Conservation (phyloP, 2,888 invertebrate genomes). For the Brenthis ino region DNA sequence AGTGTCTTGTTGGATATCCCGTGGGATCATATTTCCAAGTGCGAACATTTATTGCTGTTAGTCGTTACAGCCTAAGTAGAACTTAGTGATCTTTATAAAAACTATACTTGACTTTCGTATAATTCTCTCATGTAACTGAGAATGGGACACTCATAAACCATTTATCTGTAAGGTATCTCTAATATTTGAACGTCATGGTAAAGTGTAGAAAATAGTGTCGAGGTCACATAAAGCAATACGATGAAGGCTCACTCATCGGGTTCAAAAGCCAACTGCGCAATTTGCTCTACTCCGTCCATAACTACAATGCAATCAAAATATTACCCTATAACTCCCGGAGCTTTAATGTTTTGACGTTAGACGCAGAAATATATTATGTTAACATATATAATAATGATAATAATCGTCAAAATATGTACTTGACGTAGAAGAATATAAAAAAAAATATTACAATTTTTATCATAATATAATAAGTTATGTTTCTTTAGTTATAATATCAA, state of each 20-base stretch:
- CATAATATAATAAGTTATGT: too few relatives aligned
- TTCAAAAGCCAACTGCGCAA: conserved; percentile 74
- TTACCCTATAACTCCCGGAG: conserved; percentile 11
- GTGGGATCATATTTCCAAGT: too few relatives aligned
- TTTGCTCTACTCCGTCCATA: conserved; percentile 52
- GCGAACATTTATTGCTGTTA: too few relatives aligned
- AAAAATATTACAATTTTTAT: too few relatives aligned
- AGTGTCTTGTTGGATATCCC: too few relatives aligned
- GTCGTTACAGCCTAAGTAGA: too few relatives aligned
- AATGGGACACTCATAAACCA: background rate
- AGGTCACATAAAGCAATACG: conserved; percentile 40
- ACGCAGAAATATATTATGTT: background rate
- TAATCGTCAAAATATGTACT: too few relatives aligned
- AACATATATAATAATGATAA: too few relatives aligned
- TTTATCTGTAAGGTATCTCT: conserved; percentile 8
- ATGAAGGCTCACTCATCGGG: conserved; percentile 78
- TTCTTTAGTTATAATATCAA: too few relatives aligned
- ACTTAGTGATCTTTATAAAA: too few relatives aligned
- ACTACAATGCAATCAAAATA: conserved; percentile 26
- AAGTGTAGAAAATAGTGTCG: conserved; percentile 34
- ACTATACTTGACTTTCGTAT: too few relatives aligned
- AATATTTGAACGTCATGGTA: conserved; percentile 31
- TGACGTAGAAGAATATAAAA: too few relatives aligned
- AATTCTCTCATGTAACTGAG: background rate
- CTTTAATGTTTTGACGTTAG: conserved; percentile 8